Percentiles rank a stretch among this genome's conserved stretches.
These are phyloP conservation scores for Microcebus murinus DNA, from an alignment of 2,113 vertebrate species.

Conservation along the genomic window DNA sequence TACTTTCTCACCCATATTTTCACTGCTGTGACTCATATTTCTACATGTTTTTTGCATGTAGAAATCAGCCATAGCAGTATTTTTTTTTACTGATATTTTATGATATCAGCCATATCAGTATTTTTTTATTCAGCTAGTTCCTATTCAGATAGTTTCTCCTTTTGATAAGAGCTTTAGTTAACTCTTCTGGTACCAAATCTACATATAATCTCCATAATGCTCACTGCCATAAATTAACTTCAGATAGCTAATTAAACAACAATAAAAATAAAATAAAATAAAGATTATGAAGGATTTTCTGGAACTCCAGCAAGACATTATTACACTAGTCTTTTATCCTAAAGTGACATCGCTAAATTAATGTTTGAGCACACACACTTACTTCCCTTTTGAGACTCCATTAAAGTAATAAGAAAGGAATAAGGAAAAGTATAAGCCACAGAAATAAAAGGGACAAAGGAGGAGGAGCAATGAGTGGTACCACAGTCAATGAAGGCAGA, in stretches of 20 bases:
- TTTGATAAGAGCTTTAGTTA: conserved; percentile 32
- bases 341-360: not conserved
- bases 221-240: conserved; percentile 4
- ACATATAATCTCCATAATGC: not conserved
- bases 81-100: not conserved
- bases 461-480: not conserved
- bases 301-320: not conserved
- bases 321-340: not conserved
- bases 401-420: not conserved
- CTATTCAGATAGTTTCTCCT: not conserved
- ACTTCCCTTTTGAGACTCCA: not conserved
- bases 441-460: not conserved
- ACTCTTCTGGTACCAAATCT: not conserved
- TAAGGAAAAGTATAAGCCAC: not conserved
- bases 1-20: not conserved
- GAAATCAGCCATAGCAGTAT: not conserved
- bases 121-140: not conserved
- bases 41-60: not conserved
- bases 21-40: not conserved
- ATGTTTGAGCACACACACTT: not conserved
- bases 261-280: not conserved
- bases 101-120: not conserved
- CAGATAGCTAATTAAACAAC: not conserved
- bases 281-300: conserved; percentile 36
- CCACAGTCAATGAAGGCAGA: not conserved